Percentiles rank a stretch among this genome's conserved stretches.
phyloP scores from a whole-genome alignment of 2,888 invertebrate species.

The Ichneumon xanthorius region DNA sequence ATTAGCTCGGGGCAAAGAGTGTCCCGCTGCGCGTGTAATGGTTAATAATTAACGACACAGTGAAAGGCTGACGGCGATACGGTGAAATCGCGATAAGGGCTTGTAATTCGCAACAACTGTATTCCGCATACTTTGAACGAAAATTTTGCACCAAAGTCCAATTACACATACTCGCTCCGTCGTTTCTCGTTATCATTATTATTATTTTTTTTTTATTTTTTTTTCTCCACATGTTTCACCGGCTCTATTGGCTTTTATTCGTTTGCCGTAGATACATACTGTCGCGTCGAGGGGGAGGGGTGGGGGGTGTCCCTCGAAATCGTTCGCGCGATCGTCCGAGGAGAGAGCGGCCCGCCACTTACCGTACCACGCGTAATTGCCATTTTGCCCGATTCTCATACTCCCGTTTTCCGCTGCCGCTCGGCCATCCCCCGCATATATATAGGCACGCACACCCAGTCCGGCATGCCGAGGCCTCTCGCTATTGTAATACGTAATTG shows the following conservation, averaged over 20 bases:
- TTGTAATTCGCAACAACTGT: constrained; percentile 44
- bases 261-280: constrained; percentile 16
- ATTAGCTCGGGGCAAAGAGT: no score
- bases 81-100: constrained; percentile 19
- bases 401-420: not conserved
- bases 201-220: no score
- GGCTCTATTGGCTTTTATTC: constrained; percentile 57
- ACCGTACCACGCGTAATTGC: constrained; percentile 63
- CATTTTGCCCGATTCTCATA: constrained; percentile 36
- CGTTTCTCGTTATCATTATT: constrained; percentile 11
- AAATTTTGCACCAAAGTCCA: constrained; percentile 45
- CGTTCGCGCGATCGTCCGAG: constrained; percentile 60
- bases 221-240: constrained; percentile 23
- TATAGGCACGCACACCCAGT: not conserved
- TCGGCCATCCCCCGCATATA: not conserved
- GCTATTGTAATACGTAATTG: constrained; percentile 53
- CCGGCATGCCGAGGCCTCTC: not conserved
- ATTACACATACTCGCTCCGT: constrained; percentile 40
- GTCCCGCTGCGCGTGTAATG: no score
- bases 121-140: constrained; percentile 8
- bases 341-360: constrained; percentile 59
- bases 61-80: not conserved
- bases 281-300: not conserved
- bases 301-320: constrained; percentile 31
- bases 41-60: no score